A percentile compares a stretch with the other conserved stretches of the same genome.
Evolutionary conservation across 1,140 invertebrate genomes (phyloP).

Genomic region (Parasteatoda tepidariorum): DNA sequence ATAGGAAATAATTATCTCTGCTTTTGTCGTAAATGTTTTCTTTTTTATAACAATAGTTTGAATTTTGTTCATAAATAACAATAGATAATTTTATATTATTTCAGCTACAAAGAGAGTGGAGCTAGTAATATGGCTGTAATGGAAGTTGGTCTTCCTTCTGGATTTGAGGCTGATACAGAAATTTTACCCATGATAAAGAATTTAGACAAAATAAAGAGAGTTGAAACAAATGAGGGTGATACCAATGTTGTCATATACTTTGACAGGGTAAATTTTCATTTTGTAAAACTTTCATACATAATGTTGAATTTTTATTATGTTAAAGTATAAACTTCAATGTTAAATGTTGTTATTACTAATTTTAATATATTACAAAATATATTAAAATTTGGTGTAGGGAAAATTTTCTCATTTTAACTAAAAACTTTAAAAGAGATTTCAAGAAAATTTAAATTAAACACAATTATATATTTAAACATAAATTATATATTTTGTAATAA

Average conservation of each 20-base stretch:
- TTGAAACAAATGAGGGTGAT: constrained; percentile 81
- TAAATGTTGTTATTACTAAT: too few relatives aligned
- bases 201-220: constrained; percentile 78
- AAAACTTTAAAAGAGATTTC: too few relatives aligned
- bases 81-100: background rate
- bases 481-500: too few relatives aligned
- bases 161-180: constrained; percentile 84
- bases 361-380: too few relatives aligned
- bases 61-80: background rate
- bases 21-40: background rate
- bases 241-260: constrained; percentile 88
- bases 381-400: too few relatives aligned
- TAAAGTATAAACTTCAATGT: too few relatives aligned
- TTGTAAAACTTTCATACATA: too few relatives aligned
- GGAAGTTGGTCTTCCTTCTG: constrained; percentile 86
- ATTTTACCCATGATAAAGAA: constrained; percentile 79
- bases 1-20: too few relatives aligned
- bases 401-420: too few relatives aligned
- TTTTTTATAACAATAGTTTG: background rate
- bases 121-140: constrained; percentile 88
- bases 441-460: too few relatives aligned
- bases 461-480: too few relatives aligned
- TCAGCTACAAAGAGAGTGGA: constrained; percentile 67
- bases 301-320: too few relatives aligned
- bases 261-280: constrained; percentile 71